These are phyloP conservation scores for Tetraodon nigroviridis DNA, from an alignment of 2,113 vertebrate genomes.

Conservation along the genomic window DNA sequence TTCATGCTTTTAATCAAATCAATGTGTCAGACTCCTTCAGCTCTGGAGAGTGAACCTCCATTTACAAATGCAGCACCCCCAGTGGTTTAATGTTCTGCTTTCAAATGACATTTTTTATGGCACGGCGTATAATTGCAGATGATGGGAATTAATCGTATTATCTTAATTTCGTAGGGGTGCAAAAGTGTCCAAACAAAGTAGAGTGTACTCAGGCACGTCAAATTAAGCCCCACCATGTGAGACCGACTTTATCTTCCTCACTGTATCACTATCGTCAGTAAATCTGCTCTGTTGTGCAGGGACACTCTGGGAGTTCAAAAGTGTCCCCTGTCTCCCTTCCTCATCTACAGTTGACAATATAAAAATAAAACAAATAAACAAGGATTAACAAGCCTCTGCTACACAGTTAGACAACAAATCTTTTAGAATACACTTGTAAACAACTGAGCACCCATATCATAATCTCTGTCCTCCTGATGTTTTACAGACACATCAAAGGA, in stretches of 20 bases:
- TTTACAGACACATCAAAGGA: background rate
- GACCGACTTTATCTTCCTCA: background rate
- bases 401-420: too few relatives aligned
- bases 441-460: conserved; percentile 6
- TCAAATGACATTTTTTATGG: conserved; percentile 35
- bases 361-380: too few relatives aligned
- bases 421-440: too few relatives aligned
- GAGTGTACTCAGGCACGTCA: conserved; percentile 1
- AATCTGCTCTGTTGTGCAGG: background rate
- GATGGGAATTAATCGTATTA: conserved; percentile 56
- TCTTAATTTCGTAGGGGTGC: conserved; percentile 43
- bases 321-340: too few relatives aligned
- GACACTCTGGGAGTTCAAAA: too few relatives aligned
- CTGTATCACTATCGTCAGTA: background rate
- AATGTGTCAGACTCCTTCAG: too few relatives aligned
- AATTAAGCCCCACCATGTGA: background rate
- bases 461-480: conserved; percentile 28
- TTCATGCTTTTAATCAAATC: too few relatives aligned
- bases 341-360: too few relatives aligned
- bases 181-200: conserved; percentile 38
- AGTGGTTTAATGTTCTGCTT: conserved; percentile 30
- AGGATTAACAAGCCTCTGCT: too few relatives aligned
- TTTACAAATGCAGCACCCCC: conserved; percentile 6
- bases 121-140: conserved; percentile 47
- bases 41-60: too few relatives aligned